Evolutionary conservation across 2,888 invertebrate genomes (phyloP), one percentile per base, ranked within the genome.

Genomic region (Parasteatoda lunata): DNA sequence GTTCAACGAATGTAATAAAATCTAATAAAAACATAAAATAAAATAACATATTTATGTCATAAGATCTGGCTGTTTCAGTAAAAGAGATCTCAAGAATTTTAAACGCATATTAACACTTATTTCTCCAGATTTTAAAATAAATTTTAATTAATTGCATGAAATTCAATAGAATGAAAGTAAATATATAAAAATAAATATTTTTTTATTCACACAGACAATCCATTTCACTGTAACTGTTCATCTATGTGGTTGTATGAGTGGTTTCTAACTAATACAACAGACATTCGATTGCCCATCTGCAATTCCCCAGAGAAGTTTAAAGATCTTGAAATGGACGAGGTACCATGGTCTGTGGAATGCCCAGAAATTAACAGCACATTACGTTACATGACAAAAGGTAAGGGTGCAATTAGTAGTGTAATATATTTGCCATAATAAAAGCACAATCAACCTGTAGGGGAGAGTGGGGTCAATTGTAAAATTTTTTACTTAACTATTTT

Each of bases 141-240:
- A 30, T 30, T 0, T 30, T 30, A 30, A 30, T 30, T 30, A 30
- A 30, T 30, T 30, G 30, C 30, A 30, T 30, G 30, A 30, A 30
- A 30, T 30, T 2, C 30, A 30, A 30, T 30, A 30, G 30, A 30
- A 30, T 30, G 30, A 30, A 30, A 30, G 30, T 30, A 30, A 30
- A n/a, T n/a, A n/a, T n/a, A n/a, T n/a, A n/a, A n/a, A n/a, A n/a
- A n/a, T n/a, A n/a, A 30, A 70, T 13, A 15, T 6, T 70, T 4
- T 48, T 70, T 47, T 5, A 5, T 9, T 8, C 11, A 68, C 77
- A 6, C 68, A 88, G 88, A 80, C 45, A 88, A 88, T 45, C 88
- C 88, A 9, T 69, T 88, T n/a, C 76, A 72, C 30, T 88, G 88
- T 45, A 71, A 88, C 66, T 88, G 88, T 11, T 45, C 70, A 5